A percentile compares a stretch with the other conserved stretches of the same genome.
Evolutionary conservation across 2,797 vertebrate species (phyloP).

Genomic region (Etheostoma perlongum): DNA sequence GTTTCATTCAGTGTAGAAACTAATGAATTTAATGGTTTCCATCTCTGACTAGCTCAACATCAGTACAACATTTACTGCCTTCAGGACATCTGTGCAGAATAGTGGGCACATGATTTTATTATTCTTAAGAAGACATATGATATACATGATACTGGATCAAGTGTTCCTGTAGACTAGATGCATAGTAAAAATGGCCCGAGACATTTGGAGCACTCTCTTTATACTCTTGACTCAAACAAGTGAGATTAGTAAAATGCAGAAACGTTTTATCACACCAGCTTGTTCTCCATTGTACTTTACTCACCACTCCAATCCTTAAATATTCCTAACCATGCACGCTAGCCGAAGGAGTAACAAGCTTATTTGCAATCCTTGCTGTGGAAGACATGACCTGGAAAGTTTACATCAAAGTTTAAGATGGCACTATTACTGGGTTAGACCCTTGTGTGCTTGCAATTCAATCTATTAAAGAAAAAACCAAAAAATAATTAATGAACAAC

Average conservation of each 20-base stretch:
- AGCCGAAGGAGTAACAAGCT: slow-evolving; percentile 18
- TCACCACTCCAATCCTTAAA: slow-evolving; percentile 16
- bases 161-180: slow-evolving; percentile 8
- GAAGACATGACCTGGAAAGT: slow-evolving; percentile 32
- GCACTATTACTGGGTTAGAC: slow-evolving; percentile 4
- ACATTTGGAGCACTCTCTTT: slow-evolving; percentile 8
- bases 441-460: slow-evolving; percentile 16
- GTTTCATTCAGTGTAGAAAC: slow-evolving; percentile 17
- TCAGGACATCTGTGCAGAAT: slow-evolving; percentile 21
- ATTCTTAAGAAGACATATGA: slow-evolving; percentile 26
- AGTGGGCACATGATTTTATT: slow-evolving; percentile 28
- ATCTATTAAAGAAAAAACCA: slow-evolving; percentile 8
- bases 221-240: background rate
- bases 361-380: slow-evolving; percentile 29
- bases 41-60: slow-evolving; percentile 27
- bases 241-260: slow-evolving; percentile 19
- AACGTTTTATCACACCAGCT: background rate
- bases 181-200: slow-evolving; percentile 27
- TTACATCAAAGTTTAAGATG: slow-evolving; percentile 42
- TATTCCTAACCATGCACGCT: slow-evolving; percentile 3
- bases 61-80: slow-evolving; percentile 46
- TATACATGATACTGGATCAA: slow-evolving; percentile 22
- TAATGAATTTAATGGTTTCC: slow-evolving; percentile 36
- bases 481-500: slow-evolving; percentile 14
- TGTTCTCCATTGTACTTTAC: slow-evolving; percentile 6